These are phyloP conservation scores for Geotrupes spiniger DNA, from an alignment of 2,888 invertebrate species.

Conservation along the genomic window DNA sequence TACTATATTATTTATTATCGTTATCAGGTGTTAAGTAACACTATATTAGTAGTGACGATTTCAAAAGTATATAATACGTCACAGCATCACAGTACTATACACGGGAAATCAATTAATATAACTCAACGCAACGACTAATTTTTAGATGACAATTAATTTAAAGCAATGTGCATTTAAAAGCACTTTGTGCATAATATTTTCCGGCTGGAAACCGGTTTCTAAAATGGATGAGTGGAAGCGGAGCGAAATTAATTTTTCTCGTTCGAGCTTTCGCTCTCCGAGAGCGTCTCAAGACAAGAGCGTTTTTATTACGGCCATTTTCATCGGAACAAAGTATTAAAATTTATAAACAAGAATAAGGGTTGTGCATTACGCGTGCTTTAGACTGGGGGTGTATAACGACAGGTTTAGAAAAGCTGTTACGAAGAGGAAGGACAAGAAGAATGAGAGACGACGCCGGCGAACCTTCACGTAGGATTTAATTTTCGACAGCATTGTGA, in stretches of 20 bases:
- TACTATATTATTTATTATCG: no score
- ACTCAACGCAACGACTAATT: no score
- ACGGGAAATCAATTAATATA: no score
- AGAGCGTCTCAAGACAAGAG: constrained; percentile 3
- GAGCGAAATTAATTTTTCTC: constrained; percentile 8
- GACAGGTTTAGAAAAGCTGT: constrained; percentile 29
- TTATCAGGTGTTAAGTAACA: no score
- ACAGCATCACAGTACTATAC: no score
- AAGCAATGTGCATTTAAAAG: no score
- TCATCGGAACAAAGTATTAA: constrained; percentile 29
- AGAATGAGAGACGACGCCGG: constrained; percentile 5
- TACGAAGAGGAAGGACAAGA: constrained; percentile 15
- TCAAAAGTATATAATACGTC: no score
- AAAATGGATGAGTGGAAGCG: constrained; percentile 6
- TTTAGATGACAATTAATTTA: no score
- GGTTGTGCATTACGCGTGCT: constrained; percentile 17
- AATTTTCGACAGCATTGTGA: constrained; percentile 43
- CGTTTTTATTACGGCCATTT: constrained; percentile 27
- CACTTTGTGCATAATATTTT: no score
- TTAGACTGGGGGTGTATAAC: constrained; percentile 20
- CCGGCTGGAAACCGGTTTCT: not conserved
- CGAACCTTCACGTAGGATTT: constrained; percentile 36
- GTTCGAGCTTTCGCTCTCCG: constrained; percentile 1
- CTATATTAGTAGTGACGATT: no score
- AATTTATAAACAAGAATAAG: constrained; percentile 26